phyloP scores from a whole-genome alignment of 2,113 vertebrate genomes.

The Pluvialis apricaria region DNA sequence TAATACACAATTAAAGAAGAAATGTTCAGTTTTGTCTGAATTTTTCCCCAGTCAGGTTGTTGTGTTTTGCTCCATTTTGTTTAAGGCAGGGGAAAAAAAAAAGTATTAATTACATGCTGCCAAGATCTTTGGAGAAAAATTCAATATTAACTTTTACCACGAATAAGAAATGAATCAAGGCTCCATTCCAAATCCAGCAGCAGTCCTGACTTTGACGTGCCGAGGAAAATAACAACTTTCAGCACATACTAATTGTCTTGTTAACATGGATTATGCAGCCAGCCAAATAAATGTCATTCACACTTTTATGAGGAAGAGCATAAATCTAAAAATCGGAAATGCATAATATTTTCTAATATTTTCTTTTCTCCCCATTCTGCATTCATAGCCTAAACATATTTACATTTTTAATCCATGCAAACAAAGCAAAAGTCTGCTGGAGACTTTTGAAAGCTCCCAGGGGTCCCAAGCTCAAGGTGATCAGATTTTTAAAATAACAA shows the following conservation, averaged over 20 bases:
- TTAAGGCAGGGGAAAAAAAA: background rate
- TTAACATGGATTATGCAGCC: conserved; percentile 72
- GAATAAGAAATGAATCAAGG: conserved; percentile 49
- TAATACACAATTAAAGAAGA: background rate
- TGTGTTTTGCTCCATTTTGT: conserved; percentile 39
- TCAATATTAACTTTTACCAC: conserved; percentile 60
- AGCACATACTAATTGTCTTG: conserved; percentile 73
- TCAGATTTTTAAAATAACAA: background rate
- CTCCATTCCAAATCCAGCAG: conserved; percentile 55
- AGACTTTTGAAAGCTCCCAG: conserved; percentile 8
- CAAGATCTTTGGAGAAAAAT: conserved; percentile 55
- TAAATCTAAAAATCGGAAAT: conserved; percentile 57
- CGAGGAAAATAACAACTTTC: conserved; percentile 65
- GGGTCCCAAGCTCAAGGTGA: conserved; percentile 13
- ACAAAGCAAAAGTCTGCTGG: conserved; percentile 33
- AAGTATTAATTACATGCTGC: conserved; percentile 63
- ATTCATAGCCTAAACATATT: conserved; percentile 41
- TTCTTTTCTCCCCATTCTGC: background rate
- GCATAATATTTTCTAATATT: conserved; percentile 8
- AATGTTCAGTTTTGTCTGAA: background rate
- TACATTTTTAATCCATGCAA: conserved; percentile 43
- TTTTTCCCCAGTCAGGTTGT: background rate
- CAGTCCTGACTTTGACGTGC: conserved; percentile 43
- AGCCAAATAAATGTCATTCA: conserved; percentile 70
- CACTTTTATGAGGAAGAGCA: conserved; percentile 45